These are phyloP conservation scores for Scomber colias DNA, from an alignment of 2,113 vertebrate species.

Conservation along the genomic window DNA sequence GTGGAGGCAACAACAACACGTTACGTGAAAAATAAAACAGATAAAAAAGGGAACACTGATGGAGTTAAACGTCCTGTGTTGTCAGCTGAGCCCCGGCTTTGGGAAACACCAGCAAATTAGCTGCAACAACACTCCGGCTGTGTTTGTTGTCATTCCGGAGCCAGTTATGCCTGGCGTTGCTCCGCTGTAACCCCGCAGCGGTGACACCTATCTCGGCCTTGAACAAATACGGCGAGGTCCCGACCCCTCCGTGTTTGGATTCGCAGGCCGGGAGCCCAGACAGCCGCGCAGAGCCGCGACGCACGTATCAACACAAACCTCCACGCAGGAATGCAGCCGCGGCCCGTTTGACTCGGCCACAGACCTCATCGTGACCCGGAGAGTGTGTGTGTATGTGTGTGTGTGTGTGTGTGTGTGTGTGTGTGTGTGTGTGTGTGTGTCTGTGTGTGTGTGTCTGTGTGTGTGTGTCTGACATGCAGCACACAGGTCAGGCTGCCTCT, in stretches of 20 bases:
- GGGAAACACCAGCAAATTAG: constrained; percentile 71
- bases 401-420: background rate
- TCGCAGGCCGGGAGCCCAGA: constrained; percentile 73
- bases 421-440: background rate
- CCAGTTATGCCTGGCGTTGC: constrained; percentile 64
- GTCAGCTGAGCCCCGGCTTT: constrained; percentile 58
- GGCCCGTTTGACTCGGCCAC: constrained; percentile 26
- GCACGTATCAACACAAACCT: constrained; percentile 66
- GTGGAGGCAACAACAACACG: constrained; percentile 32
- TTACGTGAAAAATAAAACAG: constrained; percentile 54
- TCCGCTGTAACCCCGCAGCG: constrained; percentile 27
- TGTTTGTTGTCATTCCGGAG: constrained; percentile 81
- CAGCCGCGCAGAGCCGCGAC: constrained; percentile 57
- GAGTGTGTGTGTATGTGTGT: constrained; percentile 12
- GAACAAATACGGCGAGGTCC: constrained; percentile 64
- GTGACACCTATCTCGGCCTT: constrained; percentile 68
- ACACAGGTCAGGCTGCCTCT: background rate
- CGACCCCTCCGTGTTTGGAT: constrained; percentile 75
- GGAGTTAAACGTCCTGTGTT: constrained; percentile 72
- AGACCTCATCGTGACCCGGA: constrained; percentile 53
- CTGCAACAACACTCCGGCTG: constrained; percentile 48
- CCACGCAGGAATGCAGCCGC: constrained; percentile 63
- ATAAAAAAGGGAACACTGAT: constrained; percentile 63
- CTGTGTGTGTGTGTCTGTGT: background rate
- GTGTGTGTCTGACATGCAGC: background rate